Conservation (phyloP, 1,140 invertebrate genomes). For the Cheumatopsyche charites region DNA sequence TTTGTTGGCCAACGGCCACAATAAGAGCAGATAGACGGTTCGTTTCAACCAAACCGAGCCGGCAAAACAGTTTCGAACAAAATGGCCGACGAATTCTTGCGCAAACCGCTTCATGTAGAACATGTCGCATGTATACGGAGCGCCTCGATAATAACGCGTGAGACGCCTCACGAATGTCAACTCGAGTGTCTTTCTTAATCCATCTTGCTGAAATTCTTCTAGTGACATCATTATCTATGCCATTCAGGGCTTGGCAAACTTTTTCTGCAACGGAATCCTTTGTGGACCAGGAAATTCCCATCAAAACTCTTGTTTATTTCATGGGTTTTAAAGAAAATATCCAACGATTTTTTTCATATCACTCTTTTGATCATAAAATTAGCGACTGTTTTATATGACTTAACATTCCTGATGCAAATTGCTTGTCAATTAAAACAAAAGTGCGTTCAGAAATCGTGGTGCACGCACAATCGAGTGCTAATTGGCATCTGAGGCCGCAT, state of each 20-base stretch:
- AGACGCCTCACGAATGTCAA: constrained; percentile 5
- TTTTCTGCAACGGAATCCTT: too few relatives aligned
- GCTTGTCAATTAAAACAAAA: too few relatives aligned
- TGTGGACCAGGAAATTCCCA: too few relatives aligned
- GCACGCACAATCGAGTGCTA: not conserved
- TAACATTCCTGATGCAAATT: too few relatives aligned
- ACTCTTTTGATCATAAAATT: too few relatives aligned
- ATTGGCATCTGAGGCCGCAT: not conserved
- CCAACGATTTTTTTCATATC: too few relatives aligned
- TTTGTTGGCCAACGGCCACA: constrained; percentile 21
- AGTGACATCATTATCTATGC: not conserved
- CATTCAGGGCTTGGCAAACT: too few relatives aligned
- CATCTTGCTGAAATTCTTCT: too few relatives aligned
- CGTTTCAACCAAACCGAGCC: not conserved
- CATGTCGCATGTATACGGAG: constrained; percentile 27
- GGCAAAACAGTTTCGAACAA: constrained; percentile 28
- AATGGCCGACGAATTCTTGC: constrained; percentile 29
- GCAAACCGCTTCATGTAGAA: constrained; percentile 30
- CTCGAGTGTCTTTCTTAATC: not conserved
- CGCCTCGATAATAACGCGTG: constrained; percentile 31
- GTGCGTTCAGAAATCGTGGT: too few relatives aligned
- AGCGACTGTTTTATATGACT: too few relatives aligned
- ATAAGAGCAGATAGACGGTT: constrained; percentile 1
- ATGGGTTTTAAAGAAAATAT: too few relatives aligned
- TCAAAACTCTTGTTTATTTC: too few relatives aligned